Evolutionary conservation across 2,888 invertebrate species (phyloP), one percentile per base, ranked within the genome.

Genomic region (Acronicta aceris): DNA sequence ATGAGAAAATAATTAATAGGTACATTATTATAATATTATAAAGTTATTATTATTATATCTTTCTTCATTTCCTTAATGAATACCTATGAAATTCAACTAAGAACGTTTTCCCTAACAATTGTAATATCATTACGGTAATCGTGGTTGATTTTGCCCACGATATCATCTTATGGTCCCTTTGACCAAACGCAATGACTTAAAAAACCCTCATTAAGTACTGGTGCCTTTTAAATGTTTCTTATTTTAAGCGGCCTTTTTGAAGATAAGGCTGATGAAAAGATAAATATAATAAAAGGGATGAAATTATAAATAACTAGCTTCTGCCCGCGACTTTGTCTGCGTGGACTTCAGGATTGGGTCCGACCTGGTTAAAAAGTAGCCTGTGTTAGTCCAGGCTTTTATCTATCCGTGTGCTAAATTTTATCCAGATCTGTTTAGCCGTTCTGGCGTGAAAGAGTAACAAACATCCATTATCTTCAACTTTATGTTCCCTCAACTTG

Each of bases 141-240:
- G 71, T 40, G 38, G 62, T 49, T 62, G 25, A 71, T 59, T 56
- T 71, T 63, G 67, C 58, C 65, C 30, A 59, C 77, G 83, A 83
- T 82, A 80, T 79, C 75, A 80, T 80, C 79, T 76, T 54, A 76
- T 69, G 70, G 75, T 47, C 69, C 76, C 63, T 76, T 78, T 65
- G 59, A 41, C 71, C 65, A 57, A 67, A 73, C 41, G 54, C 46
- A 60, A 56, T 56, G 46, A 51, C 58, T 64, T 54, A 48, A 70
- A 67, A 59, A 64, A 70, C 52, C 51, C 65, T 33, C 61, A 60
- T 59, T 40, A n/a, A n/a, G n/a, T n/a, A 59, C 48, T 40, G 5
- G 1, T 49, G 47, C 58, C 53, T 61, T 76, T 57, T 57, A 50
- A 65, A 65, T 62, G 53, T 50, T 51, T 38, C n/a, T 25, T 45